A percentile compares a stretch with the other conserved stretches of the same genome.
These are phyloP conservation scores for Heterocephalus glaber DNA, from an alignment of 2,113 vertebrate species.

Conservation along the genomic window DNA sequence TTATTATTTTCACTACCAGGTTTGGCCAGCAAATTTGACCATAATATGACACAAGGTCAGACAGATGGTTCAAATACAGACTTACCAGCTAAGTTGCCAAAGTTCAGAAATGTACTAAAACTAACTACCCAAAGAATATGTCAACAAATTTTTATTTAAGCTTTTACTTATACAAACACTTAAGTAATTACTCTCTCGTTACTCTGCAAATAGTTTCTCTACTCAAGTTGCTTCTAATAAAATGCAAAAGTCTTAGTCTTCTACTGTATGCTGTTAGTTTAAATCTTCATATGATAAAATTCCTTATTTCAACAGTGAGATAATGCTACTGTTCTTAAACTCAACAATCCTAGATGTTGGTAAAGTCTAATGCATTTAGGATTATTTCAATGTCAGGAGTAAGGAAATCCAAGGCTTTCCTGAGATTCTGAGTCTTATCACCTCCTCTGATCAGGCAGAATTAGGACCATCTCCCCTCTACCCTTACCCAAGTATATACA, in stretches of 20 bases:
- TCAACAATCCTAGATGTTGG: background rate
- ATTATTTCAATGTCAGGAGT: background rate
- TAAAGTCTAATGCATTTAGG: background rate
- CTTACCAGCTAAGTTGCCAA: slow-evolving; percentile 34
- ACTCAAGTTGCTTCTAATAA: background rate
- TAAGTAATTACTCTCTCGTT: background rate
- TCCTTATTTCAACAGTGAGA: background rate
- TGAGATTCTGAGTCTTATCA: background rate
- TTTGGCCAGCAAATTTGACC: slow-evolving; percentile 34
- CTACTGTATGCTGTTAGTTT: background rate
- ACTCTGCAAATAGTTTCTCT: background rate
- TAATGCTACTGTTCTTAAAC: background rate
- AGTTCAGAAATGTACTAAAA: slow-evolving; percentile 3
- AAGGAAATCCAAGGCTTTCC: background rate
- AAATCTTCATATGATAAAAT: background rate
- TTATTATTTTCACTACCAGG: slow-evolving; percentile 50
- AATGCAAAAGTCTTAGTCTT: background rate
- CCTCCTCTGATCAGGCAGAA: background rate
- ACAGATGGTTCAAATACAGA: background rate
- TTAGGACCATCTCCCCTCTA: background rate
- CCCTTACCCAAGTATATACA: background rate
- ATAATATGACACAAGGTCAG: background rate
- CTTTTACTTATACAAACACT: slow-evolving; percentile 31
- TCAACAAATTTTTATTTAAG: slow-evolving; percentile 14
- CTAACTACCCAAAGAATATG: slow-evolving; percentile 33